Percentiles rank a stretch among this genome's conserved stretches.
These are phyloP conservation scores for Pollicipes pollicipes DNA, from an alignment of 1,140 invertebrate genomes.

Conservation along the genomic window DNA sequence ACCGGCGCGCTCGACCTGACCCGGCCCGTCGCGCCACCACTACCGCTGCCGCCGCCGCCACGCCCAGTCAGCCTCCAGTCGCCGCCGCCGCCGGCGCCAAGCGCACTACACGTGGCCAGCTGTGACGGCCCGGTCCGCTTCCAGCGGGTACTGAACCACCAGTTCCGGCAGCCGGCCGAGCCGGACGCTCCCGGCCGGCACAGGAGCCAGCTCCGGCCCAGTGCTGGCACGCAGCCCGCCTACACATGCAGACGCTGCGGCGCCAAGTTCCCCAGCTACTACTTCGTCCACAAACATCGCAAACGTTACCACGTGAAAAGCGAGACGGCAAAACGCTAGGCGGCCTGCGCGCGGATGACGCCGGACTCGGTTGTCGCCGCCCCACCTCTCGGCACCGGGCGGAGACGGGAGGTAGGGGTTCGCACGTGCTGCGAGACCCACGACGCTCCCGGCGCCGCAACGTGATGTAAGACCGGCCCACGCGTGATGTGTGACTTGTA, in stretches of 20 bases:
- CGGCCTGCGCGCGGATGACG: too few species aligned
- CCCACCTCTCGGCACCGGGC: too few species aligned
- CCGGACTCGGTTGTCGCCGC: too few species aligned
- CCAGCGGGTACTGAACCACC: not conserved
- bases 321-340: too few species aligned
- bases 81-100: not conserved
- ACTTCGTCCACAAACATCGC: conserved; percentile 79
- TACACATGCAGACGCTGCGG: conserved; percentile 83
- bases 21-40: too few species aligned
- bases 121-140: not conserved
- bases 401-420: too few species aligned
- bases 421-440: too few species aligned
- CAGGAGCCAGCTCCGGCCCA: not conserved
- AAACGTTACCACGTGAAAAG: conserved; percentile 47
- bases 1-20: not conserved
- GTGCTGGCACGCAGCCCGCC: conserved; percentile 8
- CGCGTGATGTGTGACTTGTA: too few species aligned
- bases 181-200: too few species aligned
- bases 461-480: too few species aligned
- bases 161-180: not conserved
- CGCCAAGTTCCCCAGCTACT: conserved; percentile 77
- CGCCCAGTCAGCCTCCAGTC: not conserved
- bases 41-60: not conserved
- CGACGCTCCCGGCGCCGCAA: too few species aligned
- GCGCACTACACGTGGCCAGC: not conserved